Evolutionary conservation across 2,113 vertebrate genomes (phyloP), one percentile per base, ranked within the genome.

Genomic region (Siphamia tubifer): DNA sequence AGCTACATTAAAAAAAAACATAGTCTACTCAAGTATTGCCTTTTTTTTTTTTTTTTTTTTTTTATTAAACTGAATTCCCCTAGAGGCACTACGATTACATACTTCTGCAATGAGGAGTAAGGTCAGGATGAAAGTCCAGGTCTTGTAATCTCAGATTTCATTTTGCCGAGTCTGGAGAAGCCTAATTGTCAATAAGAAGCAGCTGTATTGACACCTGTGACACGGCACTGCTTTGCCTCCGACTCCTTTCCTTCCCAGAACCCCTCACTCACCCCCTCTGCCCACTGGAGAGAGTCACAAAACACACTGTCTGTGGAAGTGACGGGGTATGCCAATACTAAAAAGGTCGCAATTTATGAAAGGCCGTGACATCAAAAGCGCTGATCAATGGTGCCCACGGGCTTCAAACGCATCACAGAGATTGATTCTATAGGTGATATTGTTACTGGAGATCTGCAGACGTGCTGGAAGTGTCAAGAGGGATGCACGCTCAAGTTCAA

Each of bases 271-370:
- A 66, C 63, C 2, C 62, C 25, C 34, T 60, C 75, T 71, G 60
- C 77, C 73, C 81, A 55, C 70, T 63, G 21, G 72, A 81, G 73
- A 74, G 69, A 68, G 34, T 27, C 48, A 6, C n/a, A 24, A 24
- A 52, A 23, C 74, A 35, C 1, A 47, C 49, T 19, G 58, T 81
- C 68, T 78, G 30, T 38, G 5, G 24, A 45, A 80, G 51, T 70
- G 57, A 83, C 35, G 44, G 47, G 58, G 62, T 61, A 76, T 78
- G 86, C 71, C 86, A 72, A 87, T 89, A 88, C 78, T 81, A 87
- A 90, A 92, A 89, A 89, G 81, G 80, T 88, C 19, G 45, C 87
- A 83, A 88, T 90, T 90, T 90, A 84, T 90, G 77, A 90, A 85
- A 88, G 86, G 85, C 83, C 68, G 23, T 63, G 83, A 70, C 90